These are phyloP conservation scores for Anarsia innoxiella DNA, from an alignment of 2,888 invertebrate species.

Conservation along the genomic window DNA sequence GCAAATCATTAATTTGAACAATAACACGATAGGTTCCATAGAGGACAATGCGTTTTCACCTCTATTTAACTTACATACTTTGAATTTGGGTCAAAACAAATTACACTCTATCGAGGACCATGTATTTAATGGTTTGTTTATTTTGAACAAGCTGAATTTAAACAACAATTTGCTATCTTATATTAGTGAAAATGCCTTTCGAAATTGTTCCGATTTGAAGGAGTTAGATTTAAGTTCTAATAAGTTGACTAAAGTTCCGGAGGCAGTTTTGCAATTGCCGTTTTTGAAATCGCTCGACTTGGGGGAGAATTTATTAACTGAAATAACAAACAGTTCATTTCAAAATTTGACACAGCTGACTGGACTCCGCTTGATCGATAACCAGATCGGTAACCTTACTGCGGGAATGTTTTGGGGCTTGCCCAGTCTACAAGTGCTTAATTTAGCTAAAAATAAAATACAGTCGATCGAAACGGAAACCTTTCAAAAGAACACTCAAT, in stretches of 20 bases:
- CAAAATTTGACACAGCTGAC: conserved; percentile 89
- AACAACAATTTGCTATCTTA: conserved; percentile 88
- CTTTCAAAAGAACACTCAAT: conserved; percentile 87
- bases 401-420: conserved; percentile 90
- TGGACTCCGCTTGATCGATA: conserved; percentile 91
- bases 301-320: conserved; percentile 91
- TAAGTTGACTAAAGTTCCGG: conserved; percentile 87
- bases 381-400: conserved; percentile 90
- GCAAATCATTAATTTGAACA: conserved; percentile 88
- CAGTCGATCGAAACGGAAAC: conserved; percentile 89
- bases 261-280: conserved; percentile 85
- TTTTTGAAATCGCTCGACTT: conserved; percentile 92
- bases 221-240: conserved; percentile 93
- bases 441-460: conserved; percentile 92
- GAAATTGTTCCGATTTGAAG: conserved; percentile 90
- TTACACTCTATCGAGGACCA: conserved; percentile 85
- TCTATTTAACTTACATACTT: conserved; percentile 90
- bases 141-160: conserved; percentile 87
- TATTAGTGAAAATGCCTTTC: conserved; percentile 86
- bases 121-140: conserved; percentile 88
- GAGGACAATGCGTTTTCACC: conserved; percentile 91
- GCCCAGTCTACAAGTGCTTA: conserved; percentile 87
- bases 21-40: conserved; percentile 88
- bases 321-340: conserved; percentile 88
- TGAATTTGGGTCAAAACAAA: conserved; percentile 91